Conservation (phyloP, 2,797 vertebrate genomes). For the Perdix hodgsoniae region DNA sequence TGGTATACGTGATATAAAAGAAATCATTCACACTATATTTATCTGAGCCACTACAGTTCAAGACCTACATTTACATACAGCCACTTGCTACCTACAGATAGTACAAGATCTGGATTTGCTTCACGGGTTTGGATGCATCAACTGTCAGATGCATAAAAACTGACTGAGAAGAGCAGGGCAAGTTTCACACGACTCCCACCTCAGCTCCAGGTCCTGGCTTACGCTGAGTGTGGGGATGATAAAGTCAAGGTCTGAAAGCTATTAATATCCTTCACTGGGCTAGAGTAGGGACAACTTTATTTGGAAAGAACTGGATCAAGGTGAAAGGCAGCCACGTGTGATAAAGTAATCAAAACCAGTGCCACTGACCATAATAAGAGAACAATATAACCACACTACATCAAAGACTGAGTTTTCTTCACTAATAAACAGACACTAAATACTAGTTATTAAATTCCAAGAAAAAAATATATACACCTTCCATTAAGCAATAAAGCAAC, state of each 20-base stretch:
- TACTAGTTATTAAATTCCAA: not conserved
- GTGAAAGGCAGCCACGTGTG: not conserved
- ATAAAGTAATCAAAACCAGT: not conserved
- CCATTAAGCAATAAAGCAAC: not conserved
- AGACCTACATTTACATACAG: not conserved
- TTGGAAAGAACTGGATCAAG: conserved; percentile 3
- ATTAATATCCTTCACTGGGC: conserved; percentile 5
- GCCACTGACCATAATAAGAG: not conserved
- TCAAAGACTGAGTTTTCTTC: not conserved
- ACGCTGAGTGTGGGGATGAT: not conserved
- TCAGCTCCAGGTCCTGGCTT: not conserved
- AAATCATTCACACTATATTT: not conserved
- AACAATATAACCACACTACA: not conserved
- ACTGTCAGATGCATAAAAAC: not conserved
- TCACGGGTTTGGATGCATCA: not conserved
- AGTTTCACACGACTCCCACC: not conserved
- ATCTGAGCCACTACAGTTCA: not conserved
- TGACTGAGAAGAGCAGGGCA: not conserved
- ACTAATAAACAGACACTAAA: not conserved
- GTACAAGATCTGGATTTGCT: not conserved
- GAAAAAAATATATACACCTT: not conserved
- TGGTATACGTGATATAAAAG: not conserved
- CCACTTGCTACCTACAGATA: not conserved
- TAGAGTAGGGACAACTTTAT: not conserved
- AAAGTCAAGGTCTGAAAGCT: conserved; percentile 17